Percentiles rank a stretch among this genome's conserved stretches.
phyloP scores from a whole-genome alignment of 1,140 invertebrate species.

The Rhopalosiphum maidis region DNA sequence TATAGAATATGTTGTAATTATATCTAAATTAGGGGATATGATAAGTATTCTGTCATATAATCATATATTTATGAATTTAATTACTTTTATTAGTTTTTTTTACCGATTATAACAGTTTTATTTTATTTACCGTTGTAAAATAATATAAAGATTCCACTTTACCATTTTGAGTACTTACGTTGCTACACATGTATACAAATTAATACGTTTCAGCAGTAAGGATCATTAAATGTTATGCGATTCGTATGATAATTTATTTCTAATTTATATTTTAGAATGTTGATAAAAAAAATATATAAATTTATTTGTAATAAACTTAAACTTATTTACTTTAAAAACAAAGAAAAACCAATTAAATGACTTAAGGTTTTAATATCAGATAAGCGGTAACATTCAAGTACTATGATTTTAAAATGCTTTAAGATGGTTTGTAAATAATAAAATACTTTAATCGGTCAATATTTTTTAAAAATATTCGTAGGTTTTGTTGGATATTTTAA shows the following conservation, averaged over 20 bases:
- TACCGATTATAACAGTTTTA: not conserved
- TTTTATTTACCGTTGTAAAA: not conserved
- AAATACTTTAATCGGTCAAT: not conserved
- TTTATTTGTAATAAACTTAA: not conserved
- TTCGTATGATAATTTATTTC: not conserved
- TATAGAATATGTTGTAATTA: no score
- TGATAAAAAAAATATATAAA: not conserved
- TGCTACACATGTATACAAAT: not conserved
- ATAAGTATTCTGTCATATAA: no score
- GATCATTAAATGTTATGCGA: not conserved
- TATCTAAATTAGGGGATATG: no score
- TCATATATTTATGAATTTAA: not conserved
- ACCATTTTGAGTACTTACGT: not conserved
- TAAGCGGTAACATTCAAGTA: not conserved
- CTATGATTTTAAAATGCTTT: not conserved
- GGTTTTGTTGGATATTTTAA: not conserved
- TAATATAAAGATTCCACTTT: not conserved
- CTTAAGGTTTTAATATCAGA: not conserved
- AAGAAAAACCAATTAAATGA: not conserved
- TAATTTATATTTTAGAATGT: not conserved
- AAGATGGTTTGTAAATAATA: not conserved
- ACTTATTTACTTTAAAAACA: not conserved
- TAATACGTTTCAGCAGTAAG: not conserved
- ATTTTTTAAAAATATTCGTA: not conserved
- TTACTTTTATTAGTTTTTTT: not conserved